These are phyloP conservation scores for Harpagoxenus sublaevis DNA, from an alignment of 2,888 invertebrate genomes.

Conservation along the genomic window DNA sequence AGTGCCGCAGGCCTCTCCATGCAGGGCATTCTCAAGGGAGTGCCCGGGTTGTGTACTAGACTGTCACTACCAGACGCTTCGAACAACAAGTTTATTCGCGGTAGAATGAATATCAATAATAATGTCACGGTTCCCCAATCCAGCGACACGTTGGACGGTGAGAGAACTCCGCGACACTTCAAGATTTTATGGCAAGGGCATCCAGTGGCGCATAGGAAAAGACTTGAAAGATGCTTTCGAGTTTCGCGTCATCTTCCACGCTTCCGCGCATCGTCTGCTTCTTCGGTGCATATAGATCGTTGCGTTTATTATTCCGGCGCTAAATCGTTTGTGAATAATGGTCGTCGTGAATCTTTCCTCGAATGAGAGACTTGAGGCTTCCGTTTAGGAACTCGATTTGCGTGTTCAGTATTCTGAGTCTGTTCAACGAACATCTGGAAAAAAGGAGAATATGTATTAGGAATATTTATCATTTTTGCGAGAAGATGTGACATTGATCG, in stretches of 20 bases:
- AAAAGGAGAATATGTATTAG: slow-evolving; percentile 17
- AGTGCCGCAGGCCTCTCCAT: background rate
- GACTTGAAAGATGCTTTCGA: slow-evolving; percentile 31
- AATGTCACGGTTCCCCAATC: slow-evolving; percentile 20
- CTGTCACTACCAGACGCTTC: slow-evolving; percentile 27
- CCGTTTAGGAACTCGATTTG: slow-evolving; percentile 18
- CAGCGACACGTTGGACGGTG: background rate
- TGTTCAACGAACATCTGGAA: slow-evolving; percentile 14
- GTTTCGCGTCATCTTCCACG: slow-evolving; percentile 36
- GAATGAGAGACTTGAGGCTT: slow-evolving; percentile 39
- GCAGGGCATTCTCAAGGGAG: background rate
- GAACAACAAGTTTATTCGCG: slow-evolving; percentile 33
- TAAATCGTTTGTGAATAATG: slow-evolving; percentile 82
- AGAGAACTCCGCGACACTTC: slow-evolving; percentile 35
- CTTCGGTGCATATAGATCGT: slow-evolving; percentile 64
- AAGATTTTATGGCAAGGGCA: slow-evolving; percentile 35
- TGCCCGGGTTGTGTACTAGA: background rate
- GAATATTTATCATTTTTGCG: slow-evolving; percentile 11
- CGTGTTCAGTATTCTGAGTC: background rate
- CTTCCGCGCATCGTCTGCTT: slow-evolving; percentile 14
- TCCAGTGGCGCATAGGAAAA: background rate
- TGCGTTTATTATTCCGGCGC: slow-evolving; percentile 78
- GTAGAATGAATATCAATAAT: slow-evolving; percentile 34
- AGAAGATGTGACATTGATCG: background rate
- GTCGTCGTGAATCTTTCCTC: slow-evolving; percentile 74